Conservation (phyloP, 1,140 invertebrate genomes). For the Ceratosolen solmsi region DNA sequence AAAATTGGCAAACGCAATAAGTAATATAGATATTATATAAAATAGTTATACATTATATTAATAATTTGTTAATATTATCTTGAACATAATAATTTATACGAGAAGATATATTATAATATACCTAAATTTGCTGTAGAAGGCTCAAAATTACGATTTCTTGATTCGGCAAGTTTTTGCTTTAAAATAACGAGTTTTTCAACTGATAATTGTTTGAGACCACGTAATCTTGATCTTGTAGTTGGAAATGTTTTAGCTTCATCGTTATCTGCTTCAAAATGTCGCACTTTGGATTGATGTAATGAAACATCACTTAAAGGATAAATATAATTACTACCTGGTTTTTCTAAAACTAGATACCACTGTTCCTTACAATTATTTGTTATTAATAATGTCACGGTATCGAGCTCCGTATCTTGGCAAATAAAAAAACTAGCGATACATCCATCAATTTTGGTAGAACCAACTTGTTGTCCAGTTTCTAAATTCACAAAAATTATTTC, state of each 20-base stretch:
- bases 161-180: constrained; percentile 79
- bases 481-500: constrained; percentile 82
- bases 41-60: no score
- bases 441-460: constrained; percentile 78
- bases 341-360: constrained; percentile 79
- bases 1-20: no score
- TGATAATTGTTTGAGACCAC: constrained; percentile 79
- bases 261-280: constrained; percentile 60
- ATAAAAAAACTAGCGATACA: constrained; percentile 77
- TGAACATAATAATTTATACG: background rate
- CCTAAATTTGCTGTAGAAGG: constrained; percentile 51
- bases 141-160: constrained; percentile 69
- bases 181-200: constrained; percentile 79
- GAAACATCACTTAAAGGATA: constrained; percentile 74
- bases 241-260: constrained; percentile 70
- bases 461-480: constrained; percentile 78
- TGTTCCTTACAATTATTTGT: constrained; percentile 78
- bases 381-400: constrained; percentile 81
- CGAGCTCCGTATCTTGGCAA: constrained; percentile 80
- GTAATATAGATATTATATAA: background rate
- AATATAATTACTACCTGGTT: constrained; percentile 75
- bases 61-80: no score
- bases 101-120: constrained; percentile 23
- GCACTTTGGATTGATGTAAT: constrained; percentile 50
- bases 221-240: constrained; percentile 75